Base-by-base conservation (phyloP, 2,888 invertebrate genomes). In the Tanytarsus gracilentus region DNA sequence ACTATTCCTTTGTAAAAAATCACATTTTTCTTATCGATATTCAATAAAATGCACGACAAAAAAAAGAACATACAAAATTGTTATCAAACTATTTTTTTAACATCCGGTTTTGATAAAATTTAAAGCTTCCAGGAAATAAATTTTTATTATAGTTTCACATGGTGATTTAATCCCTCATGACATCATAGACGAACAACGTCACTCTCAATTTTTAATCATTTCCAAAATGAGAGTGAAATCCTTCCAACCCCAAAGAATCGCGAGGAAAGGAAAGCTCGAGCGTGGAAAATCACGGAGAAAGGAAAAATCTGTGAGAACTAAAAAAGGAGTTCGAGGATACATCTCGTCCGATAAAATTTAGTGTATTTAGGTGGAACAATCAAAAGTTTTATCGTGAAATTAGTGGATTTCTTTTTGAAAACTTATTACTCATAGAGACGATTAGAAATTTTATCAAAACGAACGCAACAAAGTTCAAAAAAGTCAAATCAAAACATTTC, bases 401-500 rank as follows among this genome's bases (percentile, higher is more conserved):
- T 44, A 44, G n/a, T n/a, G n/a, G n/a, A n/a, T n/a, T n/a, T n/a
- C n/a, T n/a, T n/a, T n/a, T n/a, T n/a, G n/a, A 23, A 3, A 18
- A 3, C 8, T 44, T 23, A 23, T 21, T 3, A 44, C 7, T 21
- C 44, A 18, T 18, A n/a, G 18, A 44, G 44, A 21, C 18, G 8
- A 44, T 21, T n/a, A 33, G 23, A 11, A 23, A 23, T 16, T 44
- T 44, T 23, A 44, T 16, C 6, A 9, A 23, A 44, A 23, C 4
- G 5, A 23, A 6, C 23, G 21, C 18, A 11, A 23, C 21, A 44
- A 44, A 44, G 44, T 23, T 23, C 8, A 44, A 44, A 49, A 49
- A 49, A 27, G 5, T 49, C 49, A 49, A n/a, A n/a, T 49, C 49
- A 49, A 49, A 49, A 49, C 49, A 49, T 49, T 49, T 49, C 49